Percentiles rank a stretch among this genome's conserved stretches.
Conservation (phyloP, 2,888 invertebrate genomes). For the Agonopterix arenella region DNA sequence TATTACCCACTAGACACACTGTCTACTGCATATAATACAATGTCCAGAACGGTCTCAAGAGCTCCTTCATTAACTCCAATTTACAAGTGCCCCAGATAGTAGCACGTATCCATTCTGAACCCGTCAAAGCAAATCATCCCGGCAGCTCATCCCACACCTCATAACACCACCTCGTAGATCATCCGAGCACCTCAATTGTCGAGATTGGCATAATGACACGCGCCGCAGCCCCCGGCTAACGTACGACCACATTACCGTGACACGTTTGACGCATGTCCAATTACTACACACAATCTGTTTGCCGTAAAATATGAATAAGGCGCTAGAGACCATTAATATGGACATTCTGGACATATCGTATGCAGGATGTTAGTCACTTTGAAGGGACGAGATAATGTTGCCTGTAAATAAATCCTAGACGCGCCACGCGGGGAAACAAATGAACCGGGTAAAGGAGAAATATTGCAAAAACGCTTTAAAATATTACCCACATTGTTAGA, state of each 20-base stretch:
- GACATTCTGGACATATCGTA: slow-evolving; percentile 28
- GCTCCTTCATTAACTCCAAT: no score
- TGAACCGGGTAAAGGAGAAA: slow-evolving; percentile 55
- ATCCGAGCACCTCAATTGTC: slow-evolving; percentile 54
- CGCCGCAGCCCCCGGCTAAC: slow-evolving; percentile 56
- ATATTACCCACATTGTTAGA: slow-evolving; percentile 53
- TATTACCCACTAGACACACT: no score
- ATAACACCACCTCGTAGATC: slow-evolving; percentile 61
- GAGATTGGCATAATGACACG: slow-evolving; percentile 69
- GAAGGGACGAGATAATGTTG: slow-evolving; percentile 67
- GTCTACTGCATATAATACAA: no score
- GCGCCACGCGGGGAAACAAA: slow-evolving; percentile 51
- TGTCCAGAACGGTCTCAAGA: no score
- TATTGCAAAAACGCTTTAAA: slow-evolving; percentile 65
- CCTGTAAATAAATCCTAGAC: slow-evolving; percentile 63
- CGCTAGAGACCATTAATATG: slow-evolving; percentile 51
- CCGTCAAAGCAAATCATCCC: neutral
- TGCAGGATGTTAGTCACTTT: slow-evolving; percentile 51
- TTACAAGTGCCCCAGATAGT: no score
- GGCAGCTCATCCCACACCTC: slow-evolving; percentile 18
- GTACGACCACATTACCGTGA: slow-evolving; percentile 67
- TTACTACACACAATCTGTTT: slow-evolving; percentile 69
- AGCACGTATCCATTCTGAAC: neutral
- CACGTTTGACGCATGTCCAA: slow-evolving; percentile 71
- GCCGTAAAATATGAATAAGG: slow-evolving; percentile 68